These are phyloP conservation scores for Conomelus anceps DNA, from an alignment of 2,888 invertebrate species.

Conservation along the genomic window DNA sequence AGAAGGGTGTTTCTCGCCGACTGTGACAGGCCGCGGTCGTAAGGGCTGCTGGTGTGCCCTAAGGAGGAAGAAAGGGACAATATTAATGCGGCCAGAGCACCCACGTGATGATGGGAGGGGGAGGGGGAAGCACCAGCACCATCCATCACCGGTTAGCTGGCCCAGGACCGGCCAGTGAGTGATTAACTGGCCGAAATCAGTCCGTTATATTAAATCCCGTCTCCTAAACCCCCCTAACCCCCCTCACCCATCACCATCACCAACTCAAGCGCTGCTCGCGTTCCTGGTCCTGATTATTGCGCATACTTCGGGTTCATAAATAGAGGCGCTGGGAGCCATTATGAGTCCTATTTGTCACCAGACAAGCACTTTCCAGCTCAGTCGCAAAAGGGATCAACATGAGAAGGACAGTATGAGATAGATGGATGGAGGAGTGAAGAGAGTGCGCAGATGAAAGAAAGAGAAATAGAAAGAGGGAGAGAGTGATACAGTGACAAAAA, in stretches of 20 bases:
- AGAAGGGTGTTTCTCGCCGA: neutral
- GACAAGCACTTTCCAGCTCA: neutral
- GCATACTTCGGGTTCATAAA: constrained; percentile 27
- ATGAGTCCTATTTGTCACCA: constrained; percentile 16
- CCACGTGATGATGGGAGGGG: neutral
- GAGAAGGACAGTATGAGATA: neutral
- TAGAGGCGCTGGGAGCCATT: constrained; percentile 10
- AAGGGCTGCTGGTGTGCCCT: neutral
- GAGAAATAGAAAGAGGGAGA: neutral
- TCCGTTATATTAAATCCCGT: constrained; percentile 29
- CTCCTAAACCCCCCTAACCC: constrained; percentile 9
- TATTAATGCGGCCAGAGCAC: neutral
- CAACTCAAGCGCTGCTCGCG: neutral
- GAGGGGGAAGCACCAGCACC: neutral
- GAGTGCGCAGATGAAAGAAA: neutral
- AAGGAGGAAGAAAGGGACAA: neutral
- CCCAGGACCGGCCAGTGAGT: constrained; percentile 15
- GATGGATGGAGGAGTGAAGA: neutral
- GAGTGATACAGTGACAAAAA: neutral
- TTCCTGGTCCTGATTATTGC: constrained; percentile 16
- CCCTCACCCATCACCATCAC: neutral
- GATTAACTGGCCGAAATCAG: constrained; percentile 30
- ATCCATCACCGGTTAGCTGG: constrained; percentile 12
- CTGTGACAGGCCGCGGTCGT: neutral
- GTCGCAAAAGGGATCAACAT: neutral